Base-by-base conservation (phyloP, 2,113 vertebrate genomes). In the Dendropsophus ebraccatus region DNA sequence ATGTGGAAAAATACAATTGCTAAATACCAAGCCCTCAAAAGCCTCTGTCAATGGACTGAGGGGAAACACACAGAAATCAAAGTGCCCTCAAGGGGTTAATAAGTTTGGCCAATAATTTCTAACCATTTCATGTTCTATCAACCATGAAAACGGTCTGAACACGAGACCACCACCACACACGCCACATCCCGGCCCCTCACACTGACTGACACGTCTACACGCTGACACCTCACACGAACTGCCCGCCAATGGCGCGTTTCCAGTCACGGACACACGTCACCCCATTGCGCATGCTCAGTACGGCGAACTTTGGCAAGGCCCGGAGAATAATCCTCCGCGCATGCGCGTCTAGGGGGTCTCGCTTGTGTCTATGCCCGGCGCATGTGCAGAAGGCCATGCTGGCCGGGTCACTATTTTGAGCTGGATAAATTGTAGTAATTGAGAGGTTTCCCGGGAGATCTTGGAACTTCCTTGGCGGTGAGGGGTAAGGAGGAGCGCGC, bases 361-460 rank as follows among this genome's bases (percentile, higher is more conserved):
- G 37, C 14, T 0, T 47, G 72, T 35, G 35, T 16, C 32, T 72
- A 2, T 16, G 7, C 65, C 32, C 32, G 23, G 65, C 65, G 65
- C 65, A 69, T 69, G 65, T 37, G 30, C 74, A 30, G 5, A 54
- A 9, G 25, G 23, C 47, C 47, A 28, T 77, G 74, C 28, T 17
- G 35, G 75, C 75, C 49, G 75, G 72, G 75, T 13, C 50, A n/a
- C 19, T 75, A 50, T 78, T 56, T 37, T 32, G 50, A 21, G 75
- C 76, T n/a, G 17, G 35, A n/a, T 47, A 75, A 49, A 75, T 47
- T 75, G 41, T 75, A 16, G 12, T n/a, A 49, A 75, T 25, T 75
- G 41, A 1, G 45, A 11, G 12, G 19, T 58, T 12, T 79, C 5
- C 30, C 23, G 17, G 28, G 17, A 54, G 28, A 25, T 16, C 16